Percentiles rank a stretch among this genome's conserved stretches.
Evolutionary conservation across 2,888 invertebrate genomes (phyloP).

Genomic region (Acanthoscelides obtectus): DNA sequence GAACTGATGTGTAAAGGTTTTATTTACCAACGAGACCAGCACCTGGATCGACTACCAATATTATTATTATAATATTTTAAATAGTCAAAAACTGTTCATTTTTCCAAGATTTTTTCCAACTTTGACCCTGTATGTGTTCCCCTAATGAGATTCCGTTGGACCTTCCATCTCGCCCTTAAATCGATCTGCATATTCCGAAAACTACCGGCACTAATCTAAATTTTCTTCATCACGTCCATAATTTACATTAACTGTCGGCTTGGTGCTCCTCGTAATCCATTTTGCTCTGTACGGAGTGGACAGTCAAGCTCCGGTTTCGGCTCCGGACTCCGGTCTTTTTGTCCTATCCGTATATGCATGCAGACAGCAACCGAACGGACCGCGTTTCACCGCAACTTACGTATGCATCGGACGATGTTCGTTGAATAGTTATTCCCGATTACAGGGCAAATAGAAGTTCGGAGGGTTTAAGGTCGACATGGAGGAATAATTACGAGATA

Average conservation of each 20-base stretch:
- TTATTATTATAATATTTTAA: too few relatives aligned
- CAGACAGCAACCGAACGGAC: background rate
- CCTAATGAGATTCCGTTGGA: too few relatives aligned
- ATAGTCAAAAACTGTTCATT: too few relatives aligned
- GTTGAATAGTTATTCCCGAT: background rate
- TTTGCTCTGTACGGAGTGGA: background rate
- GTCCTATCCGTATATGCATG: background rate
- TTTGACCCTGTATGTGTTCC: too few relatives aligned
- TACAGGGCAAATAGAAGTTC: background rate
- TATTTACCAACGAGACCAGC: too few relatives aligned
- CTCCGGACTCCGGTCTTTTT: too few relatives aligned
- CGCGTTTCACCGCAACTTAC: background rate
- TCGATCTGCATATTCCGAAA: background rate
- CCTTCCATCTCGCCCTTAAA: too few relatives aligned
- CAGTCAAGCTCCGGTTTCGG: background rate
- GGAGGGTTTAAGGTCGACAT: background rate
- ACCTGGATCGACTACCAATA: too few relatives aligned
- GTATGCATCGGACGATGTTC: background rate
- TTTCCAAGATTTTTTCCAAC: too few relatives aligned
- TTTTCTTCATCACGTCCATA: background rate
- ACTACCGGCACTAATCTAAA: background rate
- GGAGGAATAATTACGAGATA: background rate
- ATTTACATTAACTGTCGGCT: background rate
- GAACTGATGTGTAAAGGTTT: too few relatives aligned
- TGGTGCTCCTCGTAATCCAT: background rate